Evolutionary conservation across 2,797 vertebrate species (phyloP), one percentile per base, ranked within the genome.

Genomic region (Microhierax caerulescens): DNA sequence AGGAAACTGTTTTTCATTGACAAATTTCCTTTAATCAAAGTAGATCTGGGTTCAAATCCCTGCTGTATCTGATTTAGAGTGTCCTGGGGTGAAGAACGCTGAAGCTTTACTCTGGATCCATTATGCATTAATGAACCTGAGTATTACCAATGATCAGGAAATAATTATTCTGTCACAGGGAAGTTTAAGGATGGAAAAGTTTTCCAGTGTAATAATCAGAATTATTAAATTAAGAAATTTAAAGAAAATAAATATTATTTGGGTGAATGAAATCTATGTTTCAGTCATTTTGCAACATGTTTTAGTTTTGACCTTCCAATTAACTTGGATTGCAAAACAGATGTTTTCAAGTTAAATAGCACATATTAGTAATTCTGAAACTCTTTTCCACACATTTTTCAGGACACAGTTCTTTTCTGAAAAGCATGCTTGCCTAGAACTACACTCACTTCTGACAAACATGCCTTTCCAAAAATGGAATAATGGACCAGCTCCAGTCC

Each of bases 291-390:
- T 57, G 32, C 80, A 90, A 69, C 47, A 22, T 90, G n/a, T 90
- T 94, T 95, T 90, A 91, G 41, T 61, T 90, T 81, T 86, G 83
- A 94, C 85, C 76, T 95, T 93, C 73, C 54, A 81, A 90, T 93
- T 94, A 94, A 54, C 90, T 79, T 78, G 41, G 48, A 68, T 78
- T 67, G 72, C 19, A 50, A 90, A 94, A 4, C 27, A 88, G 83
- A 50, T 21, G 7, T 88, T 90, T 92, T 86, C 63, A 73, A 77
- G 64, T 85, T 90, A 91, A 95, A 63, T 63, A 92, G 79, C 39
- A 85, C 45, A 39, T 83, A 56, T 3, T 83, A 60, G 45, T 69
- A 70, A 82, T 64, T 83, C 50, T 93, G 64, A 82, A 94, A 72
- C 39, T 74, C 76, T 80, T 85, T 76, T 47, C 37, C 59, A 39